Evolutionary conservation across 2,888 invertebrate genomes (phyloP).

Genomic region (Pollenia labialis): DNA sequence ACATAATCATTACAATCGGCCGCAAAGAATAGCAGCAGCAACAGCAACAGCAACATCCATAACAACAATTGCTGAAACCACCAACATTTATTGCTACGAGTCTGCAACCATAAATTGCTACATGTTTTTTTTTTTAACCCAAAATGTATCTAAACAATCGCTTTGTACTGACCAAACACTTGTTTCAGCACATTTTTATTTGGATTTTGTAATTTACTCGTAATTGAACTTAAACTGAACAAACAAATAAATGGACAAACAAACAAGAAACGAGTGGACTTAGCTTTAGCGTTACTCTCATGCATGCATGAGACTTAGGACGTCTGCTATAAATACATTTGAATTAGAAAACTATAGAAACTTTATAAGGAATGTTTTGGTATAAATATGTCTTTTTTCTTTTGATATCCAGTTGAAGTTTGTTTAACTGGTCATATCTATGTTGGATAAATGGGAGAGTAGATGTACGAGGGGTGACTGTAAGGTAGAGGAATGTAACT

Average conservation of each 20-base stretch:
- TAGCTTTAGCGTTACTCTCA: conserved; percentile 15
- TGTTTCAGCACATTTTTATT: conserved; percentile 64
- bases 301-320: conserved; percentile 40
- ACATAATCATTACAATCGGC: conserved; percentile 56
- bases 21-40: neutral
- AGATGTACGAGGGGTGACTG: neutral
- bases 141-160: conserved; percentile 61
- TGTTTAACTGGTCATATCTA: conserved; percentile 7
- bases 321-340: conserved; percentile 14
- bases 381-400: conserved; percentile 20
- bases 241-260: conserved; percentile 33
- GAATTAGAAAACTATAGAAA: conserved; percentile 8
- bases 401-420: neutral
- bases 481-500: neutral
- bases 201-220: conserved; percentile 50
- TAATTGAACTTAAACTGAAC: conserved; percentile 45
- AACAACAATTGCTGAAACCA: conserved; percentile 43
- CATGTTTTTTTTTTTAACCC: conserved; percentile 19
- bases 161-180: conserved; percentile 66
- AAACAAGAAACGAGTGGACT: neutral
- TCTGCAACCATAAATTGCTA: conserved; percentile 11
- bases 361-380: conserved; percentile 51
- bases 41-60: conserved; percentile 15
- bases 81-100: conserved; percentile 1
- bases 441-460: neutral